Conservation (phyloP, 2,797 vertebrate species). For the Alexandromys oeconomus region DNA sequence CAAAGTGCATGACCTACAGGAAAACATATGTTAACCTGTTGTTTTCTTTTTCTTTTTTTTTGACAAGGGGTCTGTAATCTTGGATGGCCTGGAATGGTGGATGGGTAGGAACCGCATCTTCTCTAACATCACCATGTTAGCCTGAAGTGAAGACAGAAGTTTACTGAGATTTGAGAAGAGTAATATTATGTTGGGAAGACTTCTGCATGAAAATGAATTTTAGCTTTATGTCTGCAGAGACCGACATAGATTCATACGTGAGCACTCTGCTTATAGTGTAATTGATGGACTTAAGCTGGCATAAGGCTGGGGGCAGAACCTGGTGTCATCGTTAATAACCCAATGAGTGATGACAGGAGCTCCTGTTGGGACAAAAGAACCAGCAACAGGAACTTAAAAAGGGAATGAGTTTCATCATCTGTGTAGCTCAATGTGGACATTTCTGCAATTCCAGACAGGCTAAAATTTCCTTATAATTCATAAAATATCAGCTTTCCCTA, state of each 20-base stretch:
- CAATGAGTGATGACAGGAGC: not conserved
- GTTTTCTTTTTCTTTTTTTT: not conserved
- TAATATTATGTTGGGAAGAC: not conserved
- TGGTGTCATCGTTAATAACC: slow-evolving; percentile 7
- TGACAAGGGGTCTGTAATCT: not conserved
- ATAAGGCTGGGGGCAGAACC: not conserved
- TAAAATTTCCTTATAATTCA: slow-evolving; percentile 25
- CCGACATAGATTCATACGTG: not conserved
- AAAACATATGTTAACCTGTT: not conserved
- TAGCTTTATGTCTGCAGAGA: slow-evolving; percentile 18
- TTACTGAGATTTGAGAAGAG: not conserved
- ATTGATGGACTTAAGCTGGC: slow-evolving; percentile 7
- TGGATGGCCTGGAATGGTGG: too few species aligned
- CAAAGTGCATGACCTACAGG: not conserved
- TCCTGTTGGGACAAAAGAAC: not conserved
- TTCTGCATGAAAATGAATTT: not conserved
- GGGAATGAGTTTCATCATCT: not conserved
- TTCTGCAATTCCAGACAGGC: slow-evolving; percentile 5
- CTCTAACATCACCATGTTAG: fast-evolving
- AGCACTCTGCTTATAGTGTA: not conserved
- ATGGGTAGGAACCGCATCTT: not conserved
- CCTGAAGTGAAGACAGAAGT: not conserved
- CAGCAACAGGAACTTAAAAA: not conserved
- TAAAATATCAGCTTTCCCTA: not conserved
- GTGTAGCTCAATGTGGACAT: not conserved